Conservation (phyloP, 2,888 invertebrate genomes). For the Barypeithes pellucidus region DNA sequence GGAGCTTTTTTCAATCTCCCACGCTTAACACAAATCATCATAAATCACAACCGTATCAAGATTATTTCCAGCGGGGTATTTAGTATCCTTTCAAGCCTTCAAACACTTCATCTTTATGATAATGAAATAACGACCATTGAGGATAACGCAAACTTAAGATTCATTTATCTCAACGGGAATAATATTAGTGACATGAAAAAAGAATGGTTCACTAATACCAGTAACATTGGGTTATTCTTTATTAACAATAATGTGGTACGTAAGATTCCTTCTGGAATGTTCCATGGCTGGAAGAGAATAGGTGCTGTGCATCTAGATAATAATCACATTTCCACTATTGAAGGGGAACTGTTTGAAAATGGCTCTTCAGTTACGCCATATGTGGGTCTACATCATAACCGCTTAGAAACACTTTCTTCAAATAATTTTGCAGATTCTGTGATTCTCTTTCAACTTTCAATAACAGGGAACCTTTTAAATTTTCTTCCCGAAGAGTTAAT, state of each 20-base stretch:
- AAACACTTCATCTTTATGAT: background rate
- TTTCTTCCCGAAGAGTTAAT: slow-evolving; percentile 10
- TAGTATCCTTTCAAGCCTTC: background rate
- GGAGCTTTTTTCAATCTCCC: slow-evolving; percentile 12
- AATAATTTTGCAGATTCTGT: slow-evolving; percentile 3
- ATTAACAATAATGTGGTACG: background rate
- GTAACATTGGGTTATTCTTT: background rate
- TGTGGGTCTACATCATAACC: slow-evolving; percentile 3
- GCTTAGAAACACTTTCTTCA: background rate
- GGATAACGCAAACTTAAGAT: background rate
- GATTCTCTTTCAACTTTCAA: background rate
- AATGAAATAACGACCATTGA: slow-evolving; percentile 5
- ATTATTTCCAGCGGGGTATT: background rate
- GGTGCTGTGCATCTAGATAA: background rate
- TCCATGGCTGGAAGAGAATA: slow-evolving; percentile 19
- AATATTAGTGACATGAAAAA: background rate
- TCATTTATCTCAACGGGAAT: background rate
- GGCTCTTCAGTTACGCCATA: background rate
- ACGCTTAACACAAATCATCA: background rate
- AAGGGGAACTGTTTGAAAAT: slow-evolving; percentile 10
- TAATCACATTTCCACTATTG: slow-evolving; percentile 12
- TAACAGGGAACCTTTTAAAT: slow-evolving; percentile 14
- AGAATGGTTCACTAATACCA: slow-evolving; percentile 23
- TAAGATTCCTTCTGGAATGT: slow-evolving; percentile 3
- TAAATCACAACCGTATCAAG: background rate